Base-by-base conservation (phyloP, 2,888 invertebrate genomes). In the Drosophila parthenogenetica region DNA sequence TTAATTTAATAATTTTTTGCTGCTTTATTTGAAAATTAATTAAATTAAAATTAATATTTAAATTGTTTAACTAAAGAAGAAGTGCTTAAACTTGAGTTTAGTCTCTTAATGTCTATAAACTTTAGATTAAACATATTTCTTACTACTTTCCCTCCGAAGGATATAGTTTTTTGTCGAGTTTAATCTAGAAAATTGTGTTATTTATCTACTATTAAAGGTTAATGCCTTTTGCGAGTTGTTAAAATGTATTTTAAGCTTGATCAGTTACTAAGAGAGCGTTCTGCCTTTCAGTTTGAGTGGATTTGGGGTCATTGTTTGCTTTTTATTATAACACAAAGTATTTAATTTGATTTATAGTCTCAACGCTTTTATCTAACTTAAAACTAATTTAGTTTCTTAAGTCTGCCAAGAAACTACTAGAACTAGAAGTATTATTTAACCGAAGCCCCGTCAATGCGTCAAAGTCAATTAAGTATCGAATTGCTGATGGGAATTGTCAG, bases 381-480 rank as follows among this genome's bases (percentile, higher is more conserved):
- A 10, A 10, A 32, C 32, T 10, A 11, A 32, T 32, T 32, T 11
- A 32, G 11, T 32, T 11, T 13, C 35, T n/a, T 3, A 5, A 17
- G 1, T 43, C 13, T 13, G 4, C 43, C 17, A 5, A 22, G 43
- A n/a, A 13, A 22, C 13, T 45, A n/a, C 19, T 19, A 45, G 22
- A 19, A n/a, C 19, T n/a, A 8, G 53, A 19, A 42, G 17, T 54
- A 42, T 54, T 54, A 42, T 32, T 54, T 25, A 53, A 53, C 53
- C 17, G 29, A 40, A 42, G 40, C 40, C 42, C 42, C 8, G 17
- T 8, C 13, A 42, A 17, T 53, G 53, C 39, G 53, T 40, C 53
- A 53, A 29, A 13, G 40, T 29, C 29, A 53, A 53, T 53, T 53
- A 53, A n/a, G n/a, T 53, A 53, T 53, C 42, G 17, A 5, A 29